Evolutionary conservation across 1,140 invertebrate species (phyloP).

Genomic region (Brachionus angularis): DNA sequence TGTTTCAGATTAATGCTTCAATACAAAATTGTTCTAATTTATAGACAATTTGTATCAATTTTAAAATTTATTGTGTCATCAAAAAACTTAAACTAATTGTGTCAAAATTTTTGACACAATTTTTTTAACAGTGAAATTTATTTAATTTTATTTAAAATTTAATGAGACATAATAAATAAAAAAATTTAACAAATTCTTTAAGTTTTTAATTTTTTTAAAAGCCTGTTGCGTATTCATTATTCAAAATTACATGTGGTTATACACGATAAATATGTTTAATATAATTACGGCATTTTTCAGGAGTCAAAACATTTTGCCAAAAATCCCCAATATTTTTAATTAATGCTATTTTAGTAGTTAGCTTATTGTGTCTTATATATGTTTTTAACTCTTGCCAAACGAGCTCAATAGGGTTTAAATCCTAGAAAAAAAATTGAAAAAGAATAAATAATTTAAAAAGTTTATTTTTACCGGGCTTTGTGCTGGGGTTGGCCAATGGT

Average conservation of each 20-base stretch:
- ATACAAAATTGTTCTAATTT: too few species aligned
- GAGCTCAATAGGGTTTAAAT: constrained; percentile 33
- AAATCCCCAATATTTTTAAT: constrained; percentile 3
- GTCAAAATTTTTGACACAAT: too few species aligned
- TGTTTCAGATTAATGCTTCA: too few species aligned
- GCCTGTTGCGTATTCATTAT: constrained; percentile 7
- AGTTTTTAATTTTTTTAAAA: neutral
- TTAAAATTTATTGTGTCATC: too few species aligned
- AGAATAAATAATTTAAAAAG: neutral
- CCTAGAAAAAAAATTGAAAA: neutral
- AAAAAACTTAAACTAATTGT: too few species aligned
- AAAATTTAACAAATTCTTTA: neutral
- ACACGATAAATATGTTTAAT: neutral
- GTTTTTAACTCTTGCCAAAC: constrained; percentile 17
- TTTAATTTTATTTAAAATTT: too few species aligned
- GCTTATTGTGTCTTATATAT: constrained; percentile 4
- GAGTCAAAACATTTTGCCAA: constrained; percentile 15
- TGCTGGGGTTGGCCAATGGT: neutral
- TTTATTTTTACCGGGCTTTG: neutral
- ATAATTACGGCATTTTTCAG: constrained; percentile 6
- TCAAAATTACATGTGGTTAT: constrained; percentile 1
- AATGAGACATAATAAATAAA: too few species aligned
- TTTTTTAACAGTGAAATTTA: too few species aligned
- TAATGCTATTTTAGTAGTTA: neutral
- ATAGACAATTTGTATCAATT: too few species aligned